Conservation (phyloP, 2,888 invertebrate genomes). For the Nipponacmea schrenckii region DNA sequence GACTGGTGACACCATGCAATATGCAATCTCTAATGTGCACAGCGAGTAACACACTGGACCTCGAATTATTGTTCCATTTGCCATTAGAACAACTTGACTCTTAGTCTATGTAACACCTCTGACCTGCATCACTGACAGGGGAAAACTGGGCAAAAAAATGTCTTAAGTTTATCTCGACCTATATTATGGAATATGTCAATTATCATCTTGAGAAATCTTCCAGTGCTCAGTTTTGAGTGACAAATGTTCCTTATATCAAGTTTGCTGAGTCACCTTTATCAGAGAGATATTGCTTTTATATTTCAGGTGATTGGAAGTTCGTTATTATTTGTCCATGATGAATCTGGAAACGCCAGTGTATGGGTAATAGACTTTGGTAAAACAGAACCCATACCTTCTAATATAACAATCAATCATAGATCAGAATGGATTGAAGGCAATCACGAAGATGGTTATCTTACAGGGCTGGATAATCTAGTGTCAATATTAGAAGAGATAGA, state of each 20-base stretch:
- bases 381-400: constrained; percentile 69
- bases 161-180: too few species aligned
- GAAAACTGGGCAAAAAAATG: too few species aligned
- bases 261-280: neutral
- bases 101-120: too few species aligned
- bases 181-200: too few species aligned
- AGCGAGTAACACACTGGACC: too few species aligned
- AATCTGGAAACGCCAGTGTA: constrained; percentile 52
- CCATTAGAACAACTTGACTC: too few species aligned
- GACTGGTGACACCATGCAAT: too few species aligned
- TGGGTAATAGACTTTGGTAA: constrained; percentile 69
- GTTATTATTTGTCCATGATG: constrained; percentile 66
- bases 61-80: too few species aligned
- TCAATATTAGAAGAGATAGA: constrained; percentile 75
- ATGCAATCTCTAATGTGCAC: too few species aligned
- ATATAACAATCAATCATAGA: constrained; percentile 81
- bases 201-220: too few species aligned
- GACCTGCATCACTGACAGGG: too few species aligned
- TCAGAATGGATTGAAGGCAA: constrained; percentile 90
- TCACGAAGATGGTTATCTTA: constrained; percentile 95
- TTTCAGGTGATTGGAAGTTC: constrained; percentile 67
- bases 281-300: neutral
- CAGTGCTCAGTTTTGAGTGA: neutral
- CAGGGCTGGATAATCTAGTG: constrained; percentile 90
- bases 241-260: neutral